phyloP scores from a whole-genome alignment of 2,797 vertebrate genomes.

The Ctenopoma kingsleyae region DNA sequence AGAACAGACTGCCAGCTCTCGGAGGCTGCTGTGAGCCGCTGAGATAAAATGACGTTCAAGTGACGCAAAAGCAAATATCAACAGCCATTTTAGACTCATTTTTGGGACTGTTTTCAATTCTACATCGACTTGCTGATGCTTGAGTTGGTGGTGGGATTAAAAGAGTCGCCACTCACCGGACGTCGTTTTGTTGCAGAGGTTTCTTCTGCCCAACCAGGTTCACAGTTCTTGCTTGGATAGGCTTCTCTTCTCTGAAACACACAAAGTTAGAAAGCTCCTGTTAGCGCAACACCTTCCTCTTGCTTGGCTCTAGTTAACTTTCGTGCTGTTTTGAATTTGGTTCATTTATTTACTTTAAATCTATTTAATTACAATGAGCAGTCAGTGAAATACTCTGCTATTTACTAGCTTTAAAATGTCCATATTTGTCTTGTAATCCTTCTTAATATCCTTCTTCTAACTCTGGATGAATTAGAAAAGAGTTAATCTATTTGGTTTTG shows the following conservation, averaged over 20 bases:
- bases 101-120: not conserved
- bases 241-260: constrained; percentile 87
- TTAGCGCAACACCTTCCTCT: constrained; percentile 14
- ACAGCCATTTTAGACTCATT: not conserved
- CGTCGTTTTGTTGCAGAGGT: constrained; percentile 86
- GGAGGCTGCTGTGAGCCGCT: constrained; percentile 10
- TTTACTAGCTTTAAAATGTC: not conserved
- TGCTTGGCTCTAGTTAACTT: not conserved
- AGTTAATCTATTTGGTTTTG: not conserved
- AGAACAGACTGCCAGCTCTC: constrained; percentile 18
- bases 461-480: not conserved
- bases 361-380: not conserved
- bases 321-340: not conserved
- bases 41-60: constrained; percentile 14
- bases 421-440: not conserved
- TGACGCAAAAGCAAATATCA: constrained; percentile 26
- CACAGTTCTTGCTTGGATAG: constrained; percentile 86
- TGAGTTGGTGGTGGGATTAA: not conserved
- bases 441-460: not conserved
- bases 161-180: constrained; percentile 77
- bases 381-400: too few species aligned
- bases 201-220: constrained; percentile 88
- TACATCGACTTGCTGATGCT: not conserved
- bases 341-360: not conserved
- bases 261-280: constrained; percentile 31